These are phyloP conservation scores for Lepus oiostolus DNA, from an alignment of 2,797 vertebrate genomes.

Conservation along the genomic window DNA sequence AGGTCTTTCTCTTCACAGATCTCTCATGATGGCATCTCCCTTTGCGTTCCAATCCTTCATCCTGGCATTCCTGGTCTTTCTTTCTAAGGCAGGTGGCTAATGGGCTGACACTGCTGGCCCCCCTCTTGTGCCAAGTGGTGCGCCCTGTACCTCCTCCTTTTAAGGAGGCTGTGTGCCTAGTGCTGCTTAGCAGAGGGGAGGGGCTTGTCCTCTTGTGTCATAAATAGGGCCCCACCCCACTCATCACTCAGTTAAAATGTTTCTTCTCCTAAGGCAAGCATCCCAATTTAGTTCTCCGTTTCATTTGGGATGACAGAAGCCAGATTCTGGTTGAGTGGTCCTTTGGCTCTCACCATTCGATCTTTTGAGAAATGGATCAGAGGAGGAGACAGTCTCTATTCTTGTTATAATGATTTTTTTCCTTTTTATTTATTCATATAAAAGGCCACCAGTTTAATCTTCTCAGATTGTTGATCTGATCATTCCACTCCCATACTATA, in stretches of 20 bases:
- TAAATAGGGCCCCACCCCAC: constrained; percentile 77
- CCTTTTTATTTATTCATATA: constrained; percentile 38
- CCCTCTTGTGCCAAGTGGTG: not conserved
- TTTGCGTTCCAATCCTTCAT: constrained; percentile 50
- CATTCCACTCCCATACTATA: constrained; percentile 30
- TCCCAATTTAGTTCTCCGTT: not conserved
- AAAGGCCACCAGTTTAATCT: constrained; percentile 42
- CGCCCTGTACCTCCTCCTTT: constrained; percentile 23
- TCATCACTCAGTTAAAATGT: constrained; percentile 41
- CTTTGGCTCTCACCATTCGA: not conserved
- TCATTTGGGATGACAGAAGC: constrained; percentile 4
- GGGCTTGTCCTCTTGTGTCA: constrained; percentile 81
- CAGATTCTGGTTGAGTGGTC: not conserved
- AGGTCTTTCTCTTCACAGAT: constrained; percentile 57
- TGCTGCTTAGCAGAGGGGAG: constrained; percentile 48
- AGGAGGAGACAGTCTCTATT: not conserved
- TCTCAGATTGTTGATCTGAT: constrained; percentile 2
- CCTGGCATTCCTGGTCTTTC: constrained; percentile 49
- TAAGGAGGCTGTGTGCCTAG: not conserved
- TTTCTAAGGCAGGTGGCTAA: constrained; percentile 46
- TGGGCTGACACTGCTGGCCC: not conserved
- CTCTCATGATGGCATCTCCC: constrained; percentile 42
- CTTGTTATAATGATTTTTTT: not conserved
- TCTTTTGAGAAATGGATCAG: constrained; percentile 43
- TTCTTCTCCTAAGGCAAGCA: not conserved